Percentiles rank a stretch among this genome's conserved stretches.
Evolutionary conservation across 2,113 vertebrate genomes (phyloP).

Genomic region (Apaloderma vittatum): DNA sequence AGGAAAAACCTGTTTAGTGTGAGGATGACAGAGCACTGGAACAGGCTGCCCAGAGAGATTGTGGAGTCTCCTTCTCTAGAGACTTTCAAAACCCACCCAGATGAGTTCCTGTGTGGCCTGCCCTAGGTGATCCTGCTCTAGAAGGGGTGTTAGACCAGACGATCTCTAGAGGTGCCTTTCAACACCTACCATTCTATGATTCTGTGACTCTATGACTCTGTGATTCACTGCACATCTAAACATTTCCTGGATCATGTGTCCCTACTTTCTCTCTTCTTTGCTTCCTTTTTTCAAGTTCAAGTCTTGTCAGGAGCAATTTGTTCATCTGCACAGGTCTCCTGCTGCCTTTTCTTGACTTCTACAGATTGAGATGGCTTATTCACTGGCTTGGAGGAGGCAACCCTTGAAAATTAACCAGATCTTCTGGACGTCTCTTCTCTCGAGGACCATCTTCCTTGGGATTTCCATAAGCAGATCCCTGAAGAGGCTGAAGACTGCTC

Average conservation of each 20-base stretch:
- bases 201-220: too few species aligned
- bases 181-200: too few species aligned
- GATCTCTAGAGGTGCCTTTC: too few species aligned
- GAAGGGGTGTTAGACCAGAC: too few species aligned
- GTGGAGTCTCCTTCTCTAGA: too few species aligned
- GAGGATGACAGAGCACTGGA: too few species aligned
- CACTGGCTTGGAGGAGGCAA: not conserved
- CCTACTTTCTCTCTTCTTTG: not conserved
- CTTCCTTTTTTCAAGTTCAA: not conserved
- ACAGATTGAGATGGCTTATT: not conserved
- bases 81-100: too few species aligned
- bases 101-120: too few species aligned
- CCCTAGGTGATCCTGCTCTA: too few species aligned
- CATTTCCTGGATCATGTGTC: not conserved
- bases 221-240: not conserved
- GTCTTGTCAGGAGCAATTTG: not conserved
- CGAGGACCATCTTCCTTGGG: not conserved
- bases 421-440: not conserved
- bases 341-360: not conserved
- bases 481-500: not conserved
- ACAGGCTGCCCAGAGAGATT: too few species aligned
- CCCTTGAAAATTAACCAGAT: not conserved
- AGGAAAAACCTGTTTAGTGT: too few species aligned
- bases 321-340: not conserved
- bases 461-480: not conserved